A percentile compares a stretch with the other conserved stretches of the same genome.
Conservation (phyloP, 2,888 invertebrate species). For the Volucella zonaria region DNA sequence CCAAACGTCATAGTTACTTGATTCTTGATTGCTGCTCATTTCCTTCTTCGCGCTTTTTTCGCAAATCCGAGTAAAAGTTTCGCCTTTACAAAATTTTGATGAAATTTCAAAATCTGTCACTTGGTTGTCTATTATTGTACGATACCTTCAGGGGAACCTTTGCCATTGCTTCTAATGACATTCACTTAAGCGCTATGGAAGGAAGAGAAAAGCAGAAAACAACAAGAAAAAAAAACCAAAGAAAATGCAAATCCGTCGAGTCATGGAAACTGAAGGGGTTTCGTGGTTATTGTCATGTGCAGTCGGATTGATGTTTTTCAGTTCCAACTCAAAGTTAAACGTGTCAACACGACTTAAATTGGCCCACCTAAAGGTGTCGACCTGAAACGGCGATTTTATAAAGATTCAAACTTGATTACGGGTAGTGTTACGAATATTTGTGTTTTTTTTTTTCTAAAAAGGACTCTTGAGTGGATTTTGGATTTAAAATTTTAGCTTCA, state of each 20-base stretch:
- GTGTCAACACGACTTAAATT: constrained; percentile 52
- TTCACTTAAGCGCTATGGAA: constrained; percentile 40
- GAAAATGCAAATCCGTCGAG: constrained; percentile 45
- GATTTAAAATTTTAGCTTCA: background rate
- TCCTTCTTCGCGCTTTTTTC: background rate
- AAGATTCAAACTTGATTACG: background rate
- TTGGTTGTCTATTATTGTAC: constrained; percentile 28
- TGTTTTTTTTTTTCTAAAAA: background rate
- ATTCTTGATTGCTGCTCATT: constrained; percentile 16
- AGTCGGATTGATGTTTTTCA: constrained; percentile 32
- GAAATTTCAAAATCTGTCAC: constrained; percentile 54
- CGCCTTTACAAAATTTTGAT: constrained; percentile 55
- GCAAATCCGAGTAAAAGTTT: constrained; percentile 43
- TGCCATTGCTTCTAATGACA: constrained; percentile 50
- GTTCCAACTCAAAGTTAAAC: constrained; percentile 53
- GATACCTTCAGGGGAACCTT: constrained; percentile 2
- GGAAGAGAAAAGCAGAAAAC: background rate
- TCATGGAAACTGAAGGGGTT: constrained; percentile 46
- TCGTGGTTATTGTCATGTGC: constrained; percentile 49
- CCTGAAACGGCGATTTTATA: constrained; percentile 21
- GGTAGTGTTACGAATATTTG: background rate
- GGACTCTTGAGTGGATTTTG: constrained; percentile 43
- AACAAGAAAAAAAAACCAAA: constrained; percentile 1
- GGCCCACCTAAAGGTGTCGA: constrained; percentile 55
- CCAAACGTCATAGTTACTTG: constrained; percentile 16